These are phyloP conservation scores for Morone saxatilis DNA, from an alignment of 2,113 vertebrate genomes.

Conservation along the genomic window DNA sequence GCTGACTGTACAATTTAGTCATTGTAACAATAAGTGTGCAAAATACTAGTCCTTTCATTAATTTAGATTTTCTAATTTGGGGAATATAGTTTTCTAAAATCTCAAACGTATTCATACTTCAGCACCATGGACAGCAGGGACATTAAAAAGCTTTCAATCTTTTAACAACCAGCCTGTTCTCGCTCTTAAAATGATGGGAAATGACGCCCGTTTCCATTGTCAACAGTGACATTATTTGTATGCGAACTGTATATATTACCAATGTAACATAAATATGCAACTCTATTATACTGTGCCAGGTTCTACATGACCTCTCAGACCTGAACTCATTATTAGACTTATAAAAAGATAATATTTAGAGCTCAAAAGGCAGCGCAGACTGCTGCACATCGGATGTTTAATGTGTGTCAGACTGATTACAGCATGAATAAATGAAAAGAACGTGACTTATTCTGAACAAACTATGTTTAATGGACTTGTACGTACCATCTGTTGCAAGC, in stretches of 20 bases:
- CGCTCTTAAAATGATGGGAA: too few relatives aligned
- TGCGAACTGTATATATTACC: background rate
- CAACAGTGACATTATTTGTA: background rate
- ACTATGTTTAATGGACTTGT: background rate
- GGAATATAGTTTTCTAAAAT: background rate
- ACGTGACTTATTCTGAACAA: background rate
- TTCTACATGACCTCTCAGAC: background rate
- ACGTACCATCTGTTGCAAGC: background rate
- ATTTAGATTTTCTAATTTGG: background rate
- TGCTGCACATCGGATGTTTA: background rate
- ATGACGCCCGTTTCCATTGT: too few relatives aligned
- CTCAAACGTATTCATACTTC: background rate
- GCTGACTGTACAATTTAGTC: background rate
- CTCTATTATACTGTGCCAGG: background rate
- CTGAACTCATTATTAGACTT: background rate
- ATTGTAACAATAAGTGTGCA: background rate
- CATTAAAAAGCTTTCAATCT: background rate
- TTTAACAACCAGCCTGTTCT: background rate
- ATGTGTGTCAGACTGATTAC: background rate
- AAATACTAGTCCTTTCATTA: background rate
- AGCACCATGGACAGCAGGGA: conserved; percentile 29
- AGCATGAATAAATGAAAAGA: background rate
- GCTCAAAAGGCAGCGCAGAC: background rate
- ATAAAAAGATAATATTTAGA: background rate
- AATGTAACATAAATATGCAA: background rate